Percentiles rank a stretch among this genome's conserved stretches.
phyloP scores from a whole-genome alignment of 2,113 vertebrate species.

The Rhineura floridana region DNA sequence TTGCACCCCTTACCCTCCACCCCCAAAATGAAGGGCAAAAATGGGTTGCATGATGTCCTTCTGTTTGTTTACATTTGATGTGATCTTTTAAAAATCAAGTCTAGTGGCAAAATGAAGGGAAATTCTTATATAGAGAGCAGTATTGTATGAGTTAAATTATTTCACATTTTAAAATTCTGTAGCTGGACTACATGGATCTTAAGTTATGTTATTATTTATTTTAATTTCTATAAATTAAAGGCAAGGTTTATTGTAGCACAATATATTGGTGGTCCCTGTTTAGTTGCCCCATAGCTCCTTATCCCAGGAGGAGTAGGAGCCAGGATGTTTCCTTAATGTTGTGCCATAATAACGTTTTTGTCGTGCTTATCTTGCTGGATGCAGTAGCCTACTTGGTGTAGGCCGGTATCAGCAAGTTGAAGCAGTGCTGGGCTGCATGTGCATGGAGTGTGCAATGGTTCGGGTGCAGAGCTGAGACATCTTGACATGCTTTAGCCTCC shows the following conservation, averaged over 20 bases:
- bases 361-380: neutral
- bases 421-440: neutral
- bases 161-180: constrained; percentile 88
- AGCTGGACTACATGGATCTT: constrained; percentile 98
- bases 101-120: constrained; percentile 81
- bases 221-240: constrained; percentile 83
- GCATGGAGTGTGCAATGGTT: neutral
- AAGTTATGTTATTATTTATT: constrained; percentile 92
- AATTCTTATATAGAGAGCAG: constrained; percentile 81
- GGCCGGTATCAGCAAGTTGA: neutral
- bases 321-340: constrained; percentile 19
- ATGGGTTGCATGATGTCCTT: constrained; percentile 52
- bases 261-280: constrained; percentile 71
- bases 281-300: constrained; percentile 46
- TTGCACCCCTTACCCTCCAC: neutral
- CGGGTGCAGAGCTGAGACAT: neutral
- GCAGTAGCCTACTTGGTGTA: neutral
- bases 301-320: constrained; percentile 46
- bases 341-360: constrained; percentile 1
- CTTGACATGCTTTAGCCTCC: neutral
- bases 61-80: constrained; percentile 85
- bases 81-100: constrained; percentile 80
- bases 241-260: constrained; percentile 83
- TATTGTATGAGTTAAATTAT: constrained; percentile 91
- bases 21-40: constrained; percentile 57